Percentiles rank a stretch among this genome's conserved stretches.
Conservation (phyloP, 1,140 invertebrate species). For the Drosophila parvula region DNA sequence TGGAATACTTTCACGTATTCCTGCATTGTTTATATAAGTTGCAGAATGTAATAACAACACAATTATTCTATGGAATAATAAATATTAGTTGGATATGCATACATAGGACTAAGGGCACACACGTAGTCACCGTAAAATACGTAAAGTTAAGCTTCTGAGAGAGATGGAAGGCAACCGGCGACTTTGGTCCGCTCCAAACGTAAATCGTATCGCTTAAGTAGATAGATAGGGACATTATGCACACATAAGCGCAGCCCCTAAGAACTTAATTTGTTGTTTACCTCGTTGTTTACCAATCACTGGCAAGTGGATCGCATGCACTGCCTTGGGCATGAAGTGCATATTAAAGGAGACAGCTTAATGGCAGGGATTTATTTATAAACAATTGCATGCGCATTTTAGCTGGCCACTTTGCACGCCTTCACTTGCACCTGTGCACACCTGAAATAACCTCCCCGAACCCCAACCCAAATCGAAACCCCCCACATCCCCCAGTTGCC, state of each 20-base stretch:
- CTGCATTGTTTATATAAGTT: background rate
- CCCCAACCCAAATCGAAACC: background rate
- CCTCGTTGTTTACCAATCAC: constrained; percentile 16
- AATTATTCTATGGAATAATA: constrained; percentile 2
- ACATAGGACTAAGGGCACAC: background rate
- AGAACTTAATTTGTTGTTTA: constrained; percentile 17
- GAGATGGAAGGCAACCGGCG: no score
- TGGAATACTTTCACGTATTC: background rate
- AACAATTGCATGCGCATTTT: constrained; percentile 44
- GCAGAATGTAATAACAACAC: background rate
- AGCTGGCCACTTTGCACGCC: constrained; percentile 38
- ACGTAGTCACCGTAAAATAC: background rate
- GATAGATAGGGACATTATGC: background rate
- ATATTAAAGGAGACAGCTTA: constrained; percentile 34
- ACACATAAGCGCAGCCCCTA: background rate
- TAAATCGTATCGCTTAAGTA: background rate
- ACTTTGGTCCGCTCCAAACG: background rate
- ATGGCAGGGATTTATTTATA: constrained; percentile 43
- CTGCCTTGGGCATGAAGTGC: constrained; percentile 13
- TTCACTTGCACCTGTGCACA: constrained; percentile 19
- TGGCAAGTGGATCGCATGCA: constrained; percentile 18
- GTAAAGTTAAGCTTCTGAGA: no score
- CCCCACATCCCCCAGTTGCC: no score
- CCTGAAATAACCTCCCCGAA: background rate
- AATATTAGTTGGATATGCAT: background rate